A percentile compares a stretch with the other conserved stretches of the same genome.
phyloP scores from a whole-genome alignment of 2,797 vertebrate species.

The Orestias chungarensis region DNA sequence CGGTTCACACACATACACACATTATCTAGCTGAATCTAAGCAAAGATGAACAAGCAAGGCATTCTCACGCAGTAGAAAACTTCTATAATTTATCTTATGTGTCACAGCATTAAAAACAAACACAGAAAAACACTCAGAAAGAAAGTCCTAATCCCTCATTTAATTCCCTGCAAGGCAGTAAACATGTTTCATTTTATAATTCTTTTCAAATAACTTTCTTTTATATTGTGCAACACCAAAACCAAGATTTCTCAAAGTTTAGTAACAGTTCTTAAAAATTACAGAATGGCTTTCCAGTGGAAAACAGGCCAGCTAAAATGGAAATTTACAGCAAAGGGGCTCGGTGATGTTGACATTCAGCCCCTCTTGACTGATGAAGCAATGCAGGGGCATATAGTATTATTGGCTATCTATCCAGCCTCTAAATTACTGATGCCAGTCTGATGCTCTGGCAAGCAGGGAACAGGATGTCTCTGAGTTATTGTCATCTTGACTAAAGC shows the following conservation, averaged over 20 bases:
- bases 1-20: slow-evolving; percentile 30
- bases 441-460: slow-evolving; percentile 49
- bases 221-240: slow-evolving; percentile 47
- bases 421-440: slow-evolving; percentile 59
- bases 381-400: slow-evolving; percentile 38
- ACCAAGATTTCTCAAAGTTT: slow-evolving; percentile 16
- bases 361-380: slow-evolving; percentile 32
- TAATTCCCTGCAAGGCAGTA: slow-evolving; percentile 30
- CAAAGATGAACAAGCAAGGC: slow-evolving; percentile 35
- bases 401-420: slow-evolving; percentile 42
- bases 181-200: slow-evolving; percentile 39
- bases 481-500: slow-evolving; percentile 63
- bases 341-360: slow-evolving; percentile 3
- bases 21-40: slow-evolving; percentile 26
- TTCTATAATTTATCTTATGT: slow-evolving; percentile 10
- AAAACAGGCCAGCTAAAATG: slow-evolving; percentile 12
- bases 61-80: slow-evolving; percentile 37
- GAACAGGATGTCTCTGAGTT: slow-evolving; percentile 62
- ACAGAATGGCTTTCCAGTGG: slow-evolving; percentile 10
- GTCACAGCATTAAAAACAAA: slow-evolving; percentile 17
- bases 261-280: slow-evolving; percentile 9
- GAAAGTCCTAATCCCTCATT: slow-evolving; percentile 42
- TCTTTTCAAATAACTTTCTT: slow-evolving; percentile 42
- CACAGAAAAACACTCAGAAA: slow-evolving; percentile 24
- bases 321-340: slow-evolving; percentile 8